Base-by-base conservation (phyloP, 2,888 invertebrate genomes). In the Allophyes oxyacanthae region DNA sequence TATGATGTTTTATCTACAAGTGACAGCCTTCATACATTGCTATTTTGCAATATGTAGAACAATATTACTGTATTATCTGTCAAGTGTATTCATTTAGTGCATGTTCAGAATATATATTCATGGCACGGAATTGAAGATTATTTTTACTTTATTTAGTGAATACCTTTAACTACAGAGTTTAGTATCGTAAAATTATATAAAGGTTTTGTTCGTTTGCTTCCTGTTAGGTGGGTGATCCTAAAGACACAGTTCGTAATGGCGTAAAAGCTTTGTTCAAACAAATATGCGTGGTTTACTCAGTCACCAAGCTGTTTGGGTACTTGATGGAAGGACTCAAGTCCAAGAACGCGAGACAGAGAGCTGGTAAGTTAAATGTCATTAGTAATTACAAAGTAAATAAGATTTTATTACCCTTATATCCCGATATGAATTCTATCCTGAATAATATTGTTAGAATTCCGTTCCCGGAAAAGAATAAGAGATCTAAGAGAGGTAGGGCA, bases 261-360 rank as follows among this genome's bases (percentile, higher is more conserved):
- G 99, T 99, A 0, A 96, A 98, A 64, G 95, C 96, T 1, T 94
- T 99, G 3, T 96, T 99, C 76, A 97, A 96, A 75, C 97, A 97
- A 88, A 96, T 99, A 48, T 97, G 97, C 69, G 95, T 96, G 6
- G 96, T 99, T 6, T 99, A 98, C 91, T 97, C 99, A 0, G 97
- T 97, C 30, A 97, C 97, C 62, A 98, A 98, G 87, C 94, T 99
- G 66, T 99, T 98, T 83, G 95, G 96, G 0, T 98, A 97, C 77
- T 94, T 99, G 13, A 97, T 99, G 96, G 99, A 99, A 76, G 99
- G 99, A 1, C 90, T 99, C 10, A 98, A 99, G 83, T 98, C 99
- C 0, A 99, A 99, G 89, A 99, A 99, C 89, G 98, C 99, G 0
- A 95, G 99, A 37, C 99, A 99, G 86, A 95, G 99, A 81, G 97